These are phyloP conservation scores for Drosophila pachea DNA, from an alignment of 1,140 invertebrate species.

Conservation along the genomic window DNA sequence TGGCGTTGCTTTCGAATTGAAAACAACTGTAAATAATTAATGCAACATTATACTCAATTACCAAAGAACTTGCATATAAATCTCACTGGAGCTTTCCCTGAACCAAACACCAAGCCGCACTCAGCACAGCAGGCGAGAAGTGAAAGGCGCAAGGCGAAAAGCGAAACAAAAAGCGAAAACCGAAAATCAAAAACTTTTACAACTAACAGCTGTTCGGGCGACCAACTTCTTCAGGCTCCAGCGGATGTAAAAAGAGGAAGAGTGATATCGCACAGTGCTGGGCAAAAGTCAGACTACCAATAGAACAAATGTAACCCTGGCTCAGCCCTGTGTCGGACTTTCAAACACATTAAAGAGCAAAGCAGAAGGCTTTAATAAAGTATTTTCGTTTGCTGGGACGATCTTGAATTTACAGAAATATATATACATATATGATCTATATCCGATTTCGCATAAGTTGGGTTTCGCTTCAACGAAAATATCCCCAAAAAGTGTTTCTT, in stretches of 20 bases:
- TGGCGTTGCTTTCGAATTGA: slow-evolving; percentile 44
- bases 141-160: slow-evolving; percentile 9
- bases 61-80: slow-evolving; percentile 67
- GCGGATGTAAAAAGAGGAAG: not conserved
- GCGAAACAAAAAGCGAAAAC: slow-evolving; percentile 6
- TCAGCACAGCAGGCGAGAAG: slow-evolving; percentile 15
- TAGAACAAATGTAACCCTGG: slow-evolving; percentile 19
- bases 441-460: too few relatives aligned
- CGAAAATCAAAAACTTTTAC: slow-evolving; percentile 65
- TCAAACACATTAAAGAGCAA: slow-evolving; percentile 40
- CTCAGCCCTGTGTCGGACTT: slow-evolving; percentile 27
- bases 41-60: slow-evolving; percentile 76
- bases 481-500: not conserved
- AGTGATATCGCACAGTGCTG: slow-evolving; percentile 5
- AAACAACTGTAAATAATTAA: slow-evolving; percentile 78
- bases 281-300: slow-evolving; percentile 25
- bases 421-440: too few relatives aligned
- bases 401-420: too few relatives aligned
- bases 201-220: slow-evolving; percentile 53
- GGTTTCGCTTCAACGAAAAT: not conserved
- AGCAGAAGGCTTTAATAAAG: slow-evolving; percentile 2
- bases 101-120: slow-evolving; percentile 14
- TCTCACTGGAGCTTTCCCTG: slow-evolving; percentile 33
- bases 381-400: not conserved
- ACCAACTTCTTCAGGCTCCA: slow-evolving; percentile 39